Base-by-base conservation (phyloP, 1,140 invertebrate genomes). In the Oedothorax gibbosus region DNA sequence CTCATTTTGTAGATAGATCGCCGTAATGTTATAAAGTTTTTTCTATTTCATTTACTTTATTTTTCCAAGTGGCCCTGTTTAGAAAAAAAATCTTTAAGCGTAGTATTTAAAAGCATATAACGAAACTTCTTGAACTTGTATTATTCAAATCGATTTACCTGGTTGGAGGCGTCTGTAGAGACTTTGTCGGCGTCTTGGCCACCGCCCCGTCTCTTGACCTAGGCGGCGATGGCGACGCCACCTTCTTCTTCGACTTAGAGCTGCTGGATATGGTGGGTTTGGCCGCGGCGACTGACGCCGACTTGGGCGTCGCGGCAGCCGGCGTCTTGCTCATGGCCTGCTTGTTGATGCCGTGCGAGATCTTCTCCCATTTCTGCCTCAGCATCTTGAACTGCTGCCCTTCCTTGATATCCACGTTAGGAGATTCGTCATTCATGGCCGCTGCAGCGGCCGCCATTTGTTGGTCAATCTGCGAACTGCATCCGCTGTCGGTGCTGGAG, bases 301-400 rank as follows among this genome's bases (percentile, higher is more conserved):
- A 71, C 5, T 49, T 15, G 51, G 77, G 21, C 21, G 64, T 69
- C 10, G 57, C 75, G 14, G 49, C n/a, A 8, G 53, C 54, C 1
- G 73, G 64, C 50, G 81, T 56, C 10, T 77, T 85, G n/a, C 54
- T 75, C 18, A 62, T n/a, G 2, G 51, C 12, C 51, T 65, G 81
- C n/a, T 84, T 84, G 51, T 84, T 76, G n/a, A 84, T 69, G 6
- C 81, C 81, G 49, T 84, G 81, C 54, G 64, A 77, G 6, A 86
- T 86, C 35, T 86, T 79, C 53, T 86, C 85, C 85, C 85, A 86
- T 66, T 86, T 86, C 49, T 86, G 85, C 10, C 80, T 79, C 12
- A 86, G 56, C 80, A 80, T 86, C 53, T 83, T 79, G 35, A 86
- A 86, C 57, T 82, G 68, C 56, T 86, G 75, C 7, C 75, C 85